A percentile compares a stretch with the other conserved stretches of the same genome.
Evolutionary conservation across 2,797 vertebrate genomes (phyloP).

Genomic region (Psittacula echo): DNA sequence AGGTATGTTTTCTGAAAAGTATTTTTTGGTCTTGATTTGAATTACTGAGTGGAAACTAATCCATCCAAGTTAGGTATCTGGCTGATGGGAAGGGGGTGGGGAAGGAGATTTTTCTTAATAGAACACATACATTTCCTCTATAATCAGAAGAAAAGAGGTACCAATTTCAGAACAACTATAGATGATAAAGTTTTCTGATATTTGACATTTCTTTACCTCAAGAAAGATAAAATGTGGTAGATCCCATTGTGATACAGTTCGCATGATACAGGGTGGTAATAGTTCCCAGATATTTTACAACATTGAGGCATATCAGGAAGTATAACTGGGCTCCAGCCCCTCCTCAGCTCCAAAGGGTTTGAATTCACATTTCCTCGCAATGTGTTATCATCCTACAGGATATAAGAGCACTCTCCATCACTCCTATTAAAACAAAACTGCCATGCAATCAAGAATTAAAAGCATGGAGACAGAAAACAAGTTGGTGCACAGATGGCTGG

Average conservation of each 20-base stretch:
- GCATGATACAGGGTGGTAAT: background rate
- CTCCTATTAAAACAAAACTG: background rate
- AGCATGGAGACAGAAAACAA: background rate
- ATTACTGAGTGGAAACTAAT: background rate
- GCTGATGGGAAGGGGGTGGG: background rate
- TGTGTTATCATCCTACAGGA: background rate
- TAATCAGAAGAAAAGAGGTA: background rate
- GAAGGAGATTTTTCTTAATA: background rate
- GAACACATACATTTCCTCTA: background rate
- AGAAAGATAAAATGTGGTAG: background rate
- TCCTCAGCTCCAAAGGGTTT: background rate
- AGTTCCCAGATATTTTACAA: background rate
- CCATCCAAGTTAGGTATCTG: background rate
- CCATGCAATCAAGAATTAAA: background rate
- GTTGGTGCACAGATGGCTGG: rapidly evolving
- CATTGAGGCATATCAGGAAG: background rate
- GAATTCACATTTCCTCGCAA: background rate
- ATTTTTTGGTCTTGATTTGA: background rate
- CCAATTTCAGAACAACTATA: background rate
- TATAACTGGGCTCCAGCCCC: background rate
- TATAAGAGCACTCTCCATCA: background rate
- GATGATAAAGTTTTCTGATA: background rate
- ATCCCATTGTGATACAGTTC: background rate
- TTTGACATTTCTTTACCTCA: background rate
- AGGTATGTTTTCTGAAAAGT: background rate